Evolutionary conservation across 1,140 invertebrate species (phyloP).

Genomic region (Lethrus apterus): DNA sequence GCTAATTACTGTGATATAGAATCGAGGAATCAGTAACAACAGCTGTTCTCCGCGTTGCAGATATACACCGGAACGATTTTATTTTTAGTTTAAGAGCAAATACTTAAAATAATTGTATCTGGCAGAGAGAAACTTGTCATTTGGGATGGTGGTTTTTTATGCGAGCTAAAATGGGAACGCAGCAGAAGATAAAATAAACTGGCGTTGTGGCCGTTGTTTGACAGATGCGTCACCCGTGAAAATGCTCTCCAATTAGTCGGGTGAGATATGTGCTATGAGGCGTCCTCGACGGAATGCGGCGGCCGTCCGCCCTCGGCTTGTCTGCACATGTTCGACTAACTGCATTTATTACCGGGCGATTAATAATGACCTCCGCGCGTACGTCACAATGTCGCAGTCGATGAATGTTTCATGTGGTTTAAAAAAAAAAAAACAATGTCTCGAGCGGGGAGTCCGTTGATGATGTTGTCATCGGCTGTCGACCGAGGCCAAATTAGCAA

Average conservation of each 20-base stretch:
- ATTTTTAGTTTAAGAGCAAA: conserved; percentile 27
- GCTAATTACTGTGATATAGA: not conserved
- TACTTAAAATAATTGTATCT: conserved; percentile 32
- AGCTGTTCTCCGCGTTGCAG: conserved; percentile 21
- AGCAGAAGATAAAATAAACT: conserved; percentile 27
- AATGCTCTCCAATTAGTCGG: conserved; percentile 34
- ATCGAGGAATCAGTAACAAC: conserved; percentile 1
- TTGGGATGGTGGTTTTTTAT: conserved; percentile 20
- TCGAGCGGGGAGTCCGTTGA: conserved; percentile 31
- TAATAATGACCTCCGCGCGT: conserved; percentile 25
- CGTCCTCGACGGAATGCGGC: conserved; percentile 20
- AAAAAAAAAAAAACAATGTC: conserved; percentile 29
- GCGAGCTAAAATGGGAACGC: conserved; percentile 19
- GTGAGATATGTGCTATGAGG: conserved; percentile 31
- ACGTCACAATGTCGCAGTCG: conserved; percentile 22
- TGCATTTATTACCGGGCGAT: conserved; percentile 26
- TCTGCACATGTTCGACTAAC: conserved; percentile 21
- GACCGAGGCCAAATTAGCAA: conserved; percentile 32
- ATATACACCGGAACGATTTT: conserved; percentile 16
- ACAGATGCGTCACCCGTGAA: conserved; percentile 35
- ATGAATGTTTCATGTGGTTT: conserved; percentile 33
- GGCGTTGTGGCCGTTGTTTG: conserved; percentile 30
- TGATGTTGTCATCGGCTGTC: conserved; percentile 38
- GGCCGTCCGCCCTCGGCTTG: conserved; percentile 12
- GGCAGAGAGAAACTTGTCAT: conserved; percentile 20